Conservation (phyloP, 2,113 vertebrate genomes). For the Oryzias javanicus region DNA sequence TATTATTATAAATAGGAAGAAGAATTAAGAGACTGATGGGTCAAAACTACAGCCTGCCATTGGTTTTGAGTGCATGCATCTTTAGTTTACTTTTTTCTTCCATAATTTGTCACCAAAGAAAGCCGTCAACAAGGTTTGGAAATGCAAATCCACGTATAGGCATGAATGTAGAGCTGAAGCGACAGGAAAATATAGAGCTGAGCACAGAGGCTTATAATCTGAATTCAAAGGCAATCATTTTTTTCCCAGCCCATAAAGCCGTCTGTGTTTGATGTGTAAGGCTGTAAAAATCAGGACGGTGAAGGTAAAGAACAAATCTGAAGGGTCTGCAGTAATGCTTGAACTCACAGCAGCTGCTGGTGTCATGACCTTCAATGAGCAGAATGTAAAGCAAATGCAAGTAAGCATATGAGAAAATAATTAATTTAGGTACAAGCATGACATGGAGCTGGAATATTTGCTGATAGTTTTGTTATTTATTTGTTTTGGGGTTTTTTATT, state of each 20-base stretch:
- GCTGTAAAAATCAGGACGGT: conserved; percentile 54
- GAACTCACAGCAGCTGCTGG: conserved; percentile 14
- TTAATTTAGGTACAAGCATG: background rate
- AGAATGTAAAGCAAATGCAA: background rate
- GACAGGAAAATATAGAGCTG: conserved; percentile 34
- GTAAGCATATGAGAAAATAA: background rate
- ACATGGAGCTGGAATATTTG: background rate
- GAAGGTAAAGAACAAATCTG: conserved; percentile 46
- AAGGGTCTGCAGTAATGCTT: conserved; percentile 22
- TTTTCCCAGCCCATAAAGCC: conserved; percentile 70
- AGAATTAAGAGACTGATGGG: too few relatives aligned
- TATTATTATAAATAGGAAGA: too few relatives aligned
- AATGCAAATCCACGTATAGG: background rate
- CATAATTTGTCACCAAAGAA: too few relatives aligned
- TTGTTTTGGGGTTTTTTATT: background rate
- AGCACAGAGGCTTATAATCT: conserved; percentile 52
- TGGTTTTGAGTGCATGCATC: too few relatives aligned
- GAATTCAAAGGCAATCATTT: conserved; percentile 71
- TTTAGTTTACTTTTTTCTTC: too few relatives aligned
- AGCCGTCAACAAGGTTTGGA: too few relatives aligned
- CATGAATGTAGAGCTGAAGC: conserved; percentile 8
- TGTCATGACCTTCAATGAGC: conserved; percentile 18
- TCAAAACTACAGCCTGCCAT: too few relatives aligned
- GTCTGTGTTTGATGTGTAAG: conserved; percentile 49
- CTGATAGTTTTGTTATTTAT: background rate